These are phyloP conservation scores for Sciaenops ocellatus DNA, from an alignment of 2,797 vertebrate species.

Conservation along the genomic window DNA sequence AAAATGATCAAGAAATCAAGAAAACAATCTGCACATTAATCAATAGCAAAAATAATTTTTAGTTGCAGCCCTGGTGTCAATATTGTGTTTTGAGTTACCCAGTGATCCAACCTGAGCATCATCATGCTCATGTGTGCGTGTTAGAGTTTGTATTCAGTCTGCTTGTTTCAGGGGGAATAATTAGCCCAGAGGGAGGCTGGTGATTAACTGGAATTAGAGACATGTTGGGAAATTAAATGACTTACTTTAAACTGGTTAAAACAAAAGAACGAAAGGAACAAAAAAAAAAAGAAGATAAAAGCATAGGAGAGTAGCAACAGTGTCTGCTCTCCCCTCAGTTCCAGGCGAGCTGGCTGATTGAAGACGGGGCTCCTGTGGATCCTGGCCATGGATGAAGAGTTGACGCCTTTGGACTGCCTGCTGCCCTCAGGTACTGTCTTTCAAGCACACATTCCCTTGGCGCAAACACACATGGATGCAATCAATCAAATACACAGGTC, in stretches of 20 bases:
- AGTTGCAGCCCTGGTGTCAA: neutral
- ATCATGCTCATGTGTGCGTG: neutral
- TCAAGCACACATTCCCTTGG: slow-evolving; percentile 30
- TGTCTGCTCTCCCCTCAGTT: slow-evolving; percentile 47
- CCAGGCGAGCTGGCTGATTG: slow-evolving; percentile 49
- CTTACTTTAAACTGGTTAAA: slow-evolving; percentile 9
- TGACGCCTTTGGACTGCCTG: slow-evolving; percentile 84
- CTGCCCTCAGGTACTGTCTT: slow-evolving; percentile 80
- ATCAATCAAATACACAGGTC: slow-evolving; percentile 28
- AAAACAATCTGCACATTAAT: neutral
- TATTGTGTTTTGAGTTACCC: neutral
- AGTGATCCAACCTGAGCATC: neutral
- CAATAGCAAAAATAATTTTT: neutral
- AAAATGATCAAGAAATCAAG: neutral
- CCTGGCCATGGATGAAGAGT: slow-evolving; percentile 79
- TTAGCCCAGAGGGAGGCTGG: neutral
- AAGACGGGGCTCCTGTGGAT: slow-evolving; percentile 48
- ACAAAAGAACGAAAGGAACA: neutral
- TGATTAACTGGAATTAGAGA: neutral
- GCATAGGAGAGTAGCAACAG: slow-evolving; percentile 19
- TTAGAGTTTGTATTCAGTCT: slow-evolving; percentile 5
- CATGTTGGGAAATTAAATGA: neutral
- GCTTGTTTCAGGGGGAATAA: slow-evolving; percentile 10
- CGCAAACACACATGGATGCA: slow-evolving; percentile 11
- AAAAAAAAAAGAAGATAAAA: neutral